phyloP scores from a whole-genome alignment of 1,140 invertebrate species.

The Sinella curviseta region DNA sequence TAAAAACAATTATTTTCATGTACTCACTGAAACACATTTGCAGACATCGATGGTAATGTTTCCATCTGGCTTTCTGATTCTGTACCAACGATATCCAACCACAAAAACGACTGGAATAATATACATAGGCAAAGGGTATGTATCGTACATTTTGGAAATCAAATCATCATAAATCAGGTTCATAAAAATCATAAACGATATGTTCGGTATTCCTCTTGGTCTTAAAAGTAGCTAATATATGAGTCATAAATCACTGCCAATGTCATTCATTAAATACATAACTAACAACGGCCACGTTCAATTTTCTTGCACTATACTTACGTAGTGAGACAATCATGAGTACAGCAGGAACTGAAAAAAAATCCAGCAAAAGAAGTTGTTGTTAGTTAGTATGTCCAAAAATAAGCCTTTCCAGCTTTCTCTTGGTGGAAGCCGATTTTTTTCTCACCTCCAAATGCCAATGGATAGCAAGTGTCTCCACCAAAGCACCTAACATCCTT shows the following conservation, averaged over 20 bases:
- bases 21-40: slow-evolving; percentile 11
- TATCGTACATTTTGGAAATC: not conserved
- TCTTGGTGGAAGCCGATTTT: too few relatives aligned
- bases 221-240: too few relatives aligned
- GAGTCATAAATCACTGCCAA: too few relatives aligned
- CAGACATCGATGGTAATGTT: not conserved
- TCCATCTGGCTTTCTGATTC: not conserved
- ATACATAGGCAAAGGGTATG: not conserved
- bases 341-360: slow-evolving; percentile 81
- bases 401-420: not conserved
- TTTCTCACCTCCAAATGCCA: slow-evolving; percentile 84
- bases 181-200: too few relatives aligned
- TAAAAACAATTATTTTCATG: too few relatives aligned
- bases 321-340: slow-evolving; percentile 80
- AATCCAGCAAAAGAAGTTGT: not conserved
- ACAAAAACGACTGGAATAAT: slow-evolving; percentile 24
- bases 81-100: not conserved
- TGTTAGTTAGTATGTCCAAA: not conserved
- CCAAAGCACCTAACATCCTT: slow-evolving; percentile 80
- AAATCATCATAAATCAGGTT: too few relatives aligned
- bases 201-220: too few relatives aligned
- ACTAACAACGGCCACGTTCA: too few relatives aligned
- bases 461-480: slow-evolving; percentile 76
- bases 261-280: too few relatives aligned
- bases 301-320: too few relatives aligned